A percentile compares a stretch with the other conserved stretches of the same genome.
phyloP scores from a whole-genome alignment of 1,140 invertebrate species.

The Battus philenor region DNA sequence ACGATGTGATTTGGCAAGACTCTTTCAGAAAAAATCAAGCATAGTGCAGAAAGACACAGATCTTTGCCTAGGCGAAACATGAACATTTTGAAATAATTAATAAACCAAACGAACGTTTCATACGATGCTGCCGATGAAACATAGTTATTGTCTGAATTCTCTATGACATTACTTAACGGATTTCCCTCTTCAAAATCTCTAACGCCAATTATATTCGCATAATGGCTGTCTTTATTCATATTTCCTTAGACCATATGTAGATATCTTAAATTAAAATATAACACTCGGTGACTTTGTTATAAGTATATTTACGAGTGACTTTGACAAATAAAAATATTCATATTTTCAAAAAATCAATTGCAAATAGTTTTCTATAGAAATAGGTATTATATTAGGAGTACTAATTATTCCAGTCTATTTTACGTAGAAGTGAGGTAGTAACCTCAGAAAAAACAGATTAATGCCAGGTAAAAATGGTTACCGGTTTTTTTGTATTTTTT shows the following conservation, averaged over 20 bases:
- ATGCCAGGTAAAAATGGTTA: too few species aligned
- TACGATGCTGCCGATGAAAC: constrained; percentile 40
- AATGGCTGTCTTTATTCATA: constrained; percentile 47
- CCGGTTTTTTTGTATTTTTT: too few species aligned
- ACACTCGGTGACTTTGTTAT: too few species aligned
- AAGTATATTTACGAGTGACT: too few species aligned
- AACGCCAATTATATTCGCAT: constrained; percentile 29
- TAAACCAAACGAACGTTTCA: constrained; percentile 47
- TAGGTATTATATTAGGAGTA: too few species aligned
- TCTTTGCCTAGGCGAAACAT: constrained; percentile 46
- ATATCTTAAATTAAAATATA: constrained; percentile 24
- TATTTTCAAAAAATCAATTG: too few species aligned
- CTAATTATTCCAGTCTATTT: too few species aligned
- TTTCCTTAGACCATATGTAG: constrained; percentile 21
- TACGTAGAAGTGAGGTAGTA: too few species aligned
- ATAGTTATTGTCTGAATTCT: constrained; percentile 33
- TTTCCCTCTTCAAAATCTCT: constrained; percentile 25
- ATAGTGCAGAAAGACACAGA: constrained; percentile 31
- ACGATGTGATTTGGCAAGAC: constrained; percentile 42
- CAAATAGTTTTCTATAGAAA: too few species aligned
- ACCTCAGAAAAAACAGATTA: too few species aligned
- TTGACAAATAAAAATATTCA: too few species aligned
- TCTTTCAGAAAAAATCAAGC: constrained; percentile 32
- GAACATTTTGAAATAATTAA: constrained; percentile 50
- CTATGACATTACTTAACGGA: neutral